Conservation (phyloP, 2,113 vertebrate species). For the Lampris megalopsis region DNA sequence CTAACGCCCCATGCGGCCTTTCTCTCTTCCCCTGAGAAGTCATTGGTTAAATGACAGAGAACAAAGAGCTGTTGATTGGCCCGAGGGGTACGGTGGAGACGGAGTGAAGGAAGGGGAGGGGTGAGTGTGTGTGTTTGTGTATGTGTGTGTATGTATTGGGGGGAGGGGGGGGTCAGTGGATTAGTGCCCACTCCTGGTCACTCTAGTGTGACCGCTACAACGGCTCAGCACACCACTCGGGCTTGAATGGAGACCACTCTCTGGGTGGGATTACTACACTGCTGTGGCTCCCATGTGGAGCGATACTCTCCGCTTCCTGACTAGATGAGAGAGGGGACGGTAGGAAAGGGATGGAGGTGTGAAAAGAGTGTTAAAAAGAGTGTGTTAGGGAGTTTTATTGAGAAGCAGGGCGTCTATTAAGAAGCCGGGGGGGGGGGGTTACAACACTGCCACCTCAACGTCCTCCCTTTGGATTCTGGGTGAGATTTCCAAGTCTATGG, state of each 20-base stretch:
- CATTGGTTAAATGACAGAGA: constrained; percentile 76
- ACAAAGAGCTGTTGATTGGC: constrained; percentile 78
- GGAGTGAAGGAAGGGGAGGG: constrained; percentile 32
- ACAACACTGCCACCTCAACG: too few species aligned
- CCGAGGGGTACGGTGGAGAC: constrained; percentile 39
- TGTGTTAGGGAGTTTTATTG: background rate
- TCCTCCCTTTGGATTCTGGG: too few species aligned
- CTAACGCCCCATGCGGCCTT: constrained; percentile 58
- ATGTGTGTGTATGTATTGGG: background rate
- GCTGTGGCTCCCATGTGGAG: constrained; percentile 58
- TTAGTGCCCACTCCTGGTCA: constrained; percentile 71
- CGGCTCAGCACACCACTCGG: constrained; percentile 56
- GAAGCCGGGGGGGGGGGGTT: too few species aligned
- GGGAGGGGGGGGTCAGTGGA: constrained; percentile 54
- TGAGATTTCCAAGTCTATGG: too few species aligned
- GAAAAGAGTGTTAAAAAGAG: background rate
- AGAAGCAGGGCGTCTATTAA: background rate
- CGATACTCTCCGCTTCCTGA: constrained; percentile 61
- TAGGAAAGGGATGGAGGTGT: constrained; percentile 15
- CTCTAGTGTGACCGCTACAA: constrained; percentile 63
- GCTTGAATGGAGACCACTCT: constrained; percentile 52
- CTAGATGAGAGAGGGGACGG: constrained; percentile 23
- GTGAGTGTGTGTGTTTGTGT: constrained; percentile 65
- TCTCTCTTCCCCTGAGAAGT: constrained; percentile 47
- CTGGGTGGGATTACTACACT: constrained; percentile 65